Percentiles rank a stretch among this genome's conserved stretches.
Conservation (phyloP, 2,113 vertebrate species). For the Cyanoramphus novaezelandiae region DNA sequence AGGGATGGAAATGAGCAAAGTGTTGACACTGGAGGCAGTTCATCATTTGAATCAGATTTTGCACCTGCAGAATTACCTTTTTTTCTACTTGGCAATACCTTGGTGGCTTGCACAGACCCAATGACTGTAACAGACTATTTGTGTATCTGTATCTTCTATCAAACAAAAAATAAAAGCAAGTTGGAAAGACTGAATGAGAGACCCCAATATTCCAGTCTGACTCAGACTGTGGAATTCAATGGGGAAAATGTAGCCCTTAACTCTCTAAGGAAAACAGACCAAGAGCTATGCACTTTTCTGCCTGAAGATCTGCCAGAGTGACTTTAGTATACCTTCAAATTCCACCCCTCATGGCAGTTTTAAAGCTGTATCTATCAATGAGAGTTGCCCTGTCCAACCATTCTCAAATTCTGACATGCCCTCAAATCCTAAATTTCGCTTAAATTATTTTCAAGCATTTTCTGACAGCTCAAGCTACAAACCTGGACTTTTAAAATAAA, state of each 20-base stretch:
- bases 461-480: background rate
- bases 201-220: background rate
- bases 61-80: background rate
- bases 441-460: background rate
- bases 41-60: background rate
- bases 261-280: background rate
- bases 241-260: background rate
- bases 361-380: background rate
- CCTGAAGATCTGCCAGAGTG: background rate
- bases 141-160: background rate
- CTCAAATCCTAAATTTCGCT: background rate
- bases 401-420: background rate
- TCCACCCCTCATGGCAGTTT: rapidly evolving
- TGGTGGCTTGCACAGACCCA: background rate
- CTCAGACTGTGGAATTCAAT: background rate
- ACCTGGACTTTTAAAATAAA: background rate
- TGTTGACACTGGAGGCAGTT: background rate
- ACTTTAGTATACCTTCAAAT: rapidly evolving
- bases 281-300: background rate
- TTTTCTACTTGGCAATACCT: background rate
- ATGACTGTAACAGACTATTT: background rate
- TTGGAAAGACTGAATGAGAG: background rate
- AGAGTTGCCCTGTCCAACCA: background rate
- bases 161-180: background rate
- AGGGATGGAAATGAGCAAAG: background rate